Conservation (phyloP, 1,140 invertebrate species). For the Phthorimaea operculella region DNA sequence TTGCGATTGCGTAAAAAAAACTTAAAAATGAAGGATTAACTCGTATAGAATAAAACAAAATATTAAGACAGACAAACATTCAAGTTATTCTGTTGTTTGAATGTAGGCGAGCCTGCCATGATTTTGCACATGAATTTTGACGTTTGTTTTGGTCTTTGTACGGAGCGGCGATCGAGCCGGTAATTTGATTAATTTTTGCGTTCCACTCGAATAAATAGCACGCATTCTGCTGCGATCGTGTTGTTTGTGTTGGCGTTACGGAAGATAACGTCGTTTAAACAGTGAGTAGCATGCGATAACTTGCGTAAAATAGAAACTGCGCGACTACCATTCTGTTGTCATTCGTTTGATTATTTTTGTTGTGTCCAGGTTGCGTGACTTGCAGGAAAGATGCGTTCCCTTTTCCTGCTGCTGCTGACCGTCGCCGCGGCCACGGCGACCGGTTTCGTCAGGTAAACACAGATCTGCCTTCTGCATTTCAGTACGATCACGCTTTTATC, state of each 20-base stretch:
- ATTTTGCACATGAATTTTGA: neutral
- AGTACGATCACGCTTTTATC: neutral
- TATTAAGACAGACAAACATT: no score
- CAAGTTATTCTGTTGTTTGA: no score
- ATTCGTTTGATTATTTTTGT: neutral
- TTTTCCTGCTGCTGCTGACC: slow-evolving; percentile 33
- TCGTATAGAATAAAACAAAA: no score
- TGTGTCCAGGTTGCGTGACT: slow-evolving; percentile 19
- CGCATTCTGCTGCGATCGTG: neutral
- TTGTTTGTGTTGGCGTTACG: neutral
- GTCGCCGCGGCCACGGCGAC: slow-evolving; percentile 28
- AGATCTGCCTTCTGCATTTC: neutral
- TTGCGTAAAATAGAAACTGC: neutral
- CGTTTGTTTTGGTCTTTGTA: neutral
- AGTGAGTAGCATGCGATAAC: neutral
- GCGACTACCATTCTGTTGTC: neutral
- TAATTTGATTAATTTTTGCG: slow-evolving; percentile 3
- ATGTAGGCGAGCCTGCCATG: no score
- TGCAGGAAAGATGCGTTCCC: slow-evolving; percentile 36
- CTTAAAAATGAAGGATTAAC: no score
- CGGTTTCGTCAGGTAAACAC: slow-evolving; percentile 34
- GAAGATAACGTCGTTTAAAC: neutral
- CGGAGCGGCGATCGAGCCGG: neutral
- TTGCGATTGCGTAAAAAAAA: no score
- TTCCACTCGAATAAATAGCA: neutral